phyloP scores from a whole-genome alignment of 2,797 vertebrate genomes.

The Micromesistius poutassou region DNA sequence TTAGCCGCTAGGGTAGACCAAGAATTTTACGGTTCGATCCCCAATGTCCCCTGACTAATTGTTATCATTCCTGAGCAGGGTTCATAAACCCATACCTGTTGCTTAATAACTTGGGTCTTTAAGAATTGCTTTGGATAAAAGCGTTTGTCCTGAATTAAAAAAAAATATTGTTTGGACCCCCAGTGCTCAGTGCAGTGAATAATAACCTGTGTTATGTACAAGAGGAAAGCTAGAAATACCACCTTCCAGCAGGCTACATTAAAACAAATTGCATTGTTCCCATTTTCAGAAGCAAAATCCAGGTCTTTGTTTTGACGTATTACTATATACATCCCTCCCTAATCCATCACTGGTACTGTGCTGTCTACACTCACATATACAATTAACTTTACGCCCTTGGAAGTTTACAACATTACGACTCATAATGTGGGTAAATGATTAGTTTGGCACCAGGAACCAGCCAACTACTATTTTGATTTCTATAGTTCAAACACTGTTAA shows the following conservation, averaged over 20 bases:
- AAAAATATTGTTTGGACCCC: background rate
- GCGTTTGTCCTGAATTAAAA: background rate
- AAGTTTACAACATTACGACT: background rate
- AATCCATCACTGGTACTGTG: background rate
- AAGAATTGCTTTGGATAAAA: background rate
- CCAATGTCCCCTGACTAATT: background rate
- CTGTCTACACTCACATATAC: background rate
- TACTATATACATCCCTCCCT: background rate
- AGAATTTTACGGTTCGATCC: background rate
- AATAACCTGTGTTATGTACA: background rate
- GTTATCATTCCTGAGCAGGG: background rate
- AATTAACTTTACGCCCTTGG: background rate
- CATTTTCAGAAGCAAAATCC: constrained; percentile 1
- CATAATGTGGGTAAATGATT: constrained; percentile 1
- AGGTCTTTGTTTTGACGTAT: background rate
- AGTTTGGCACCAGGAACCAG: background rate
- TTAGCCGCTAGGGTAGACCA: background rate
- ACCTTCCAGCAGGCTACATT: background rate
- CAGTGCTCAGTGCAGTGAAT: constrained; percentile 1
- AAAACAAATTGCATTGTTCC: background rate
- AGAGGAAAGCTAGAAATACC: background rate
- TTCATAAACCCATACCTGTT: background rate
- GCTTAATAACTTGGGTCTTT: background rate
- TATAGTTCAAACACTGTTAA: constrained; percentile 6
- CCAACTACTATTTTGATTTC: constrained; percentile 6